These are phyloP conservation scores for Hoplodrina ambigua DNA, from an alignment of 2,888 invertebrate species.

Conservation along the genomic window DNA sequence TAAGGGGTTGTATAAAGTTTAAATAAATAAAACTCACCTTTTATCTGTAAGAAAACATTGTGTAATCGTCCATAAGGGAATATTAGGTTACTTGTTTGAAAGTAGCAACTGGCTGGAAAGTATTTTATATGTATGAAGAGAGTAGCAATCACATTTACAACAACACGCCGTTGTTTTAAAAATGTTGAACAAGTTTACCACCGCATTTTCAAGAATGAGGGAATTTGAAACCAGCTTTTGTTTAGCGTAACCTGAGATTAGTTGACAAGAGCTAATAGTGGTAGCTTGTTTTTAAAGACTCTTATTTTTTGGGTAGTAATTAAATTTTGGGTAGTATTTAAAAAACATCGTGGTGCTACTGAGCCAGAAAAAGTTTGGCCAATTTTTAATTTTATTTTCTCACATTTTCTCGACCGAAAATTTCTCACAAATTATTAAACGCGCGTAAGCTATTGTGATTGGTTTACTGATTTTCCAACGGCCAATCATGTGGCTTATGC, in stretches of 20 bases:
- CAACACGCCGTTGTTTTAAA: conserved; percentile 24
- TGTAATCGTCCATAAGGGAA: conserved; percentile 14
- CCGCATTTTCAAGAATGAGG: conserved; percentile 23
- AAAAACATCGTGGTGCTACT: conserved; percentile 8
- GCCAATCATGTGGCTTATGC: no score
- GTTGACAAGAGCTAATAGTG: conserved; percentile 1
- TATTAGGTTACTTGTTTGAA: conserved; percentile 37
- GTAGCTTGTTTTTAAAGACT: not conserved
- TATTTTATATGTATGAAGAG: conserved; percentile 34
- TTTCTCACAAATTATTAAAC: no score
- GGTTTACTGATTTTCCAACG: no score
- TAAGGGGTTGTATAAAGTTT: no score
- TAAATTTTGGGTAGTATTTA: not conserved
- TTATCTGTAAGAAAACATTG: conserved; percentile 24
- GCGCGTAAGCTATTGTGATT: no score
- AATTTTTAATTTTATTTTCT: no score
- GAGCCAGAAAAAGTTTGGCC: no score
- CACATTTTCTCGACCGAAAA: no score
- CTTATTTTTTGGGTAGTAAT: conserved; percentile 8
- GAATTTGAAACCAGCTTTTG: conserved; percentile 20
- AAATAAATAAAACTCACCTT: not conserved
- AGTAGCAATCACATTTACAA: conserved; percentile 50
- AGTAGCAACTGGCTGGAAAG: conserved; percentile 20
- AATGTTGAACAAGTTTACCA: conserved; percentile 35
- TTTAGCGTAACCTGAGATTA: conserved; percentile 9